A percentile compares a stretch with the other conserved stretches of the same genome.
These are phyloP conservation scores for Enoplosus armatus DNA, from an alignment of 2,797 vertebrate genomes.

Conservation along the genomic window DNA sequence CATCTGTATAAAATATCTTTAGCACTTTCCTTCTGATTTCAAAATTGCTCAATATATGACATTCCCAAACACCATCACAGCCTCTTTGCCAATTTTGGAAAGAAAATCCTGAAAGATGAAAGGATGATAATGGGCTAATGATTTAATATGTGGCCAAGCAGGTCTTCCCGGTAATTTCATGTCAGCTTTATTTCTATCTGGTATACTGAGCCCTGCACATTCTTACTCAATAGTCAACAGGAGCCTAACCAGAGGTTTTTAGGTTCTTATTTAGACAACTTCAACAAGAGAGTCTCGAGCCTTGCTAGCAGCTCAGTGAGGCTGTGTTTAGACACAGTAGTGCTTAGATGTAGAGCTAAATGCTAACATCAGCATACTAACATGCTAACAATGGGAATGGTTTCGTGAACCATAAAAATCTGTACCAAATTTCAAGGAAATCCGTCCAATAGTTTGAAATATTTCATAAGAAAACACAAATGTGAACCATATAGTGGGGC, in stretches of 20 bases:
- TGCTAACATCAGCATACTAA: neutral
- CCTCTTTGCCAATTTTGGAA: neutral
- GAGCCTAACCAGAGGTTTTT: neutral
- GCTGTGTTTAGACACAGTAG: neutral
- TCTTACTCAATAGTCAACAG: neutral
- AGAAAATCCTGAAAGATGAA: slow-evolving; percentile 23
- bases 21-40: slow-evolving; percentile 6
- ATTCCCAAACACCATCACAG: neutral
- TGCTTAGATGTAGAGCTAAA: neutral
- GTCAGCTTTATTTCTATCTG: neutral
- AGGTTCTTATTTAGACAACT: neutral
- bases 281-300: neutral
- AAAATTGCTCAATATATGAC: neutral
- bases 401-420: neutral
- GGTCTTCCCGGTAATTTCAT: neutral
- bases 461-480: neutral
- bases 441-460: neutral
- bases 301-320: neutral
- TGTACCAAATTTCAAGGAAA: neutral
- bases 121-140: neutral
- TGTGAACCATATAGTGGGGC: neutral
- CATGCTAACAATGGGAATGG: neutral
- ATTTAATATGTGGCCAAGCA: neutral
- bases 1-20: neutral
- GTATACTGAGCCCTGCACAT: neutral